These are phyloP conservation scores for Nephrotoma flavescens DNA, from an alignment of 2,888 invertebrate genomes.

Conservation along the genomic window DNA sequence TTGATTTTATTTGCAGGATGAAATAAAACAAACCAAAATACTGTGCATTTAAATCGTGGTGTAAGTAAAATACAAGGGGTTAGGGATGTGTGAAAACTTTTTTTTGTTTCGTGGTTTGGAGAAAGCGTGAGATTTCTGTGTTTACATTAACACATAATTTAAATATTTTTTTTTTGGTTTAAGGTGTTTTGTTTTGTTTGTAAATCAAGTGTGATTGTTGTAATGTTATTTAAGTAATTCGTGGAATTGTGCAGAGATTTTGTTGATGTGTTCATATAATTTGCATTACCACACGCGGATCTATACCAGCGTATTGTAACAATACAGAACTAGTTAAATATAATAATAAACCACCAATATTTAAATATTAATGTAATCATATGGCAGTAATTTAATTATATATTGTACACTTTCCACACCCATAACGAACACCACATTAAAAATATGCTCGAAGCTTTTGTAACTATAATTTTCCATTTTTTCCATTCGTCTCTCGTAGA, in stretches of 20 bases:
- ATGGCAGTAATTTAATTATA: background rate
- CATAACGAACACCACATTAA: background rate
- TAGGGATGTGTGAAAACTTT: background rate
- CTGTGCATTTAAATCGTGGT: background rate
- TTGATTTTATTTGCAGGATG: background rate
- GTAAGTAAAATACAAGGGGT: background rate
- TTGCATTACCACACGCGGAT: background rate
- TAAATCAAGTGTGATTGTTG: background rate
- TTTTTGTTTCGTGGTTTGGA: background rate
- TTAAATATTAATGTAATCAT: background rate
- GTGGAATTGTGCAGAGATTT: background rate
- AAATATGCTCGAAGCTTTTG: background rate
- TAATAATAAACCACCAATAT: background rate
- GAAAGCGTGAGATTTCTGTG: background rate
- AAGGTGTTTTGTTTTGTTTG: background rate
- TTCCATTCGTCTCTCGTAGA: background rate
- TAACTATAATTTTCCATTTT: background rate
- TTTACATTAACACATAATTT: background rate
- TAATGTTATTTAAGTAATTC: background rate
- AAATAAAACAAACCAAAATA: background rate
- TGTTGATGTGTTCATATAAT: background rate
- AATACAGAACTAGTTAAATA: background rate
- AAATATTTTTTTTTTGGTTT: background rate
- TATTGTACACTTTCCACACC: background rate
- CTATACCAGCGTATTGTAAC: too few species aligned